Evolutionary conservation across 2,797 vertebrate species (phyloP), one percentile per base, ranked within the genome.

Genomic region (Manis pentadactyla): DNA sequence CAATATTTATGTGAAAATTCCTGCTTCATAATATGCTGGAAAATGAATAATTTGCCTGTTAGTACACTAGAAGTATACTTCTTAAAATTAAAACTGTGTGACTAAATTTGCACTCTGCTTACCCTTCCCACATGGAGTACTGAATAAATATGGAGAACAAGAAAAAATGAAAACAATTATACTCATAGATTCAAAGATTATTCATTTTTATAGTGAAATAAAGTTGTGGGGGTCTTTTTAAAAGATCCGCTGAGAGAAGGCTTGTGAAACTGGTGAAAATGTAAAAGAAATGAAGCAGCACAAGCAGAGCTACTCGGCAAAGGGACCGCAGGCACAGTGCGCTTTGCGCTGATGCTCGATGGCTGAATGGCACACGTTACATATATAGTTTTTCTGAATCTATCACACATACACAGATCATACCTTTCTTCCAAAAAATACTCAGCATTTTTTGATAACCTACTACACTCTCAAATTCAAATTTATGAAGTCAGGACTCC

Each of bases 81-180:
- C n/a, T n/a, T n/a, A n/a, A n/a, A n/a, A 53, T 21, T 63, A 15
- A 68, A 61, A 89, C 0, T 61, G 34, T 3, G 31, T 59, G 23
- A 59, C 63, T 81, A 39, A 78, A 90, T 63, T 57, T 87, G 34
- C 25, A 87, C 23, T 68, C 15, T 86, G 2, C 6, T 55, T 10
- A 68, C 4, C 46, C 29, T 42, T 88, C 46, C 64, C 31, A 79
- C 59, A 42, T 1, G 34, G 17, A 90, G 34, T 19, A 25, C 31
- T 95, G 57, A 87, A 66, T 69, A 95, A 23, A 57, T 64, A 77
- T 92, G 73, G 39, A 95, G 21, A 71, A 51, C 34, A 13, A n/a
- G 11, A 75, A 17, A 84, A 90, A 96, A 68, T 68, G 46, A 79
- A 63, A 69, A 31, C 19, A 68, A 46, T 49, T 55, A 31, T 1